Percentiles rank a stretch among this genome's conserved stretches.
These are phyloP conservation scores for Acrossocheilus fasciatus DNA, from an alignment of 2,797 vertebrate genomes.

Conservation along the genomic window DNA sequence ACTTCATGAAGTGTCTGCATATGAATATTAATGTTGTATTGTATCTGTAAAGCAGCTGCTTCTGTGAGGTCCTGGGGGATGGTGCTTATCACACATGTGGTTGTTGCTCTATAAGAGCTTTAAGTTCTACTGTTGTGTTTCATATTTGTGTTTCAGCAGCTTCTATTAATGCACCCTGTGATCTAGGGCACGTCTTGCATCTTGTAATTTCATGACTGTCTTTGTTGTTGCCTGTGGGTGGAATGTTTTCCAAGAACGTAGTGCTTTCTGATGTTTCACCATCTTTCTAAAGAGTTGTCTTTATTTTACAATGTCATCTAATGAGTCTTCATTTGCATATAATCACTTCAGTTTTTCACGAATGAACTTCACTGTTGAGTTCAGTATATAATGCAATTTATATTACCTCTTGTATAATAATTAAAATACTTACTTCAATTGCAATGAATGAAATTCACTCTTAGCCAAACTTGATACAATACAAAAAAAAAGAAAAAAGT, in stretches of 20 bases:
- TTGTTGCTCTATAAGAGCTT: slow-evolving; percentile 58
- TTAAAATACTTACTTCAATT: no score
- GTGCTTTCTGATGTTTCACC: background rate
- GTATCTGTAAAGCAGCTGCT: slow-evolving; percentile 69
- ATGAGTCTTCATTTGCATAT: background rate
- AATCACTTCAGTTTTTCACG: background rate
- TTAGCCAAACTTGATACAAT: background rate
- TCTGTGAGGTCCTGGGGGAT: slow-evolving; percentile 68
- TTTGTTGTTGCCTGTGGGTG: slow-evolving; percentile 10
- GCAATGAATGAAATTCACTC: no score
- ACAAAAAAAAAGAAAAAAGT: background rate
- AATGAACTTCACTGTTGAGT: background rate
- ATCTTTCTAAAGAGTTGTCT: background rate
- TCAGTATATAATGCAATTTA: background rate
- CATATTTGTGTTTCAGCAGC: background rate
- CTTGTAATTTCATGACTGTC: background rate
- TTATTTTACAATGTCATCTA: background rate
- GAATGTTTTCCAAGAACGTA: slow-evolving; percentile 31
- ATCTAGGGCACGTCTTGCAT: background rate
- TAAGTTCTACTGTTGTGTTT: slow-evolving; percentile 43
- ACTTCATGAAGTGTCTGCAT: slow-evolving; percentile 46
- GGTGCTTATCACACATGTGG: slow-evolving; percentile 46
- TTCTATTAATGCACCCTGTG: background rate
- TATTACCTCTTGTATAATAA: background rate
- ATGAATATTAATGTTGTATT: slow-evolving; percentile 77